These are phyloP conservation scores for Eudasyphora cyanicolor DNA, from an alignment of 2,888 invertebrate species.

Conservation along the genomic window DNA sequence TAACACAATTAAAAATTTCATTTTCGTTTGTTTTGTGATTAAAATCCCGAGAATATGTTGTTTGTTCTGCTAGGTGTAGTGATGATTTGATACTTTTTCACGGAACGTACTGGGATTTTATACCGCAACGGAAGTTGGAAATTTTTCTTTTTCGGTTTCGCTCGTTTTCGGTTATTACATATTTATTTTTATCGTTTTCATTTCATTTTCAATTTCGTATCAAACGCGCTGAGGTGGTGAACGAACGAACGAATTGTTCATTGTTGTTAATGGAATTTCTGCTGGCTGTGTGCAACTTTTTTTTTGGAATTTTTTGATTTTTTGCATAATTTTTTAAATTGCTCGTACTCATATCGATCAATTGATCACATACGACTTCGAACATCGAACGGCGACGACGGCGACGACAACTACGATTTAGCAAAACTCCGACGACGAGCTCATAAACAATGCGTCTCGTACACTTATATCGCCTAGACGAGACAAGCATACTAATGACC, in stretches of 20 bases:
- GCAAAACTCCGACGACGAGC: not conserved
- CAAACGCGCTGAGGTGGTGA: too few relatives aligned
- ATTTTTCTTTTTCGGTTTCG: conserved; percentile 38
- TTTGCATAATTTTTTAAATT: conserved; percentile 62
- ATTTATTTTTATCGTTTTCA: conserved; percentile 46
- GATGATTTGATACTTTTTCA: conserved; percentile 71
- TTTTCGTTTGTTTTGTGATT: conserved; percentile 19
- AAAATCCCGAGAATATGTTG: conserved; percentile 55
- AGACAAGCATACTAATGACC: conserved; percentile 44
- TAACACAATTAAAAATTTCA: conserved; percentile 71
- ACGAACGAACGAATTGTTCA: conserved; percentile 27
- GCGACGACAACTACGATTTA: not conserved
- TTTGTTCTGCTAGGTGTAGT: conserved; percentile 54
- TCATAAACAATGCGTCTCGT: conserved; percentile 39
- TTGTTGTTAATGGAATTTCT: conserved; percentile 41
- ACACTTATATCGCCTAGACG: conserved; percentile 40
- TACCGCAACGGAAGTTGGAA: conserved; percentile 64
- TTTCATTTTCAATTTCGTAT: conserved; percentile 51
- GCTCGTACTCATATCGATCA: conserved; percentile 25
- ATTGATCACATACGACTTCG: conserved; percentile 9
- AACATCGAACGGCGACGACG: not conserved
- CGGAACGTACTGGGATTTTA: conserved; percentile 68
- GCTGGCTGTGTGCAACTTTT: not conserved
- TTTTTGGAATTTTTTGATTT: conserved; percentile 44
- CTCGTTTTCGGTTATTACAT: conserved; percentile 17